A percentile compares a stretch with the other conserved stretches of the same genome.
These are phyloP conservation scores for Crocodylus rhombifer DNA, from an alignment of 2,797 vertebrate species.

Conservation along the genomic window DNA sequence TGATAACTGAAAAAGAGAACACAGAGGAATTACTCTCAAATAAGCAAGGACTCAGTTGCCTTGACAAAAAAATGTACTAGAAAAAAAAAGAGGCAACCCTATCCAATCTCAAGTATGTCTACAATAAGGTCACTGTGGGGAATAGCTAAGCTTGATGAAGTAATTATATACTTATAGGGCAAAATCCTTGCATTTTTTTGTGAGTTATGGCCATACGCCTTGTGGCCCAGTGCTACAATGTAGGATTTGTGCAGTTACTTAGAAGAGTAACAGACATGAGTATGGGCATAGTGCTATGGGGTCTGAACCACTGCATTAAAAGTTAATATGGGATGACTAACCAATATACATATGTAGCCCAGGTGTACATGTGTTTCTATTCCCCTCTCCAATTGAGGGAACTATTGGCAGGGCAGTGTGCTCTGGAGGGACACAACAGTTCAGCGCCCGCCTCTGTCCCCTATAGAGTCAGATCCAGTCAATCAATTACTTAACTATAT, in stretches of 20 bases:
- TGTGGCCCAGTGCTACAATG: not conserved
- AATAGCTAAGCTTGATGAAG: not conserved
- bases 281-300: not conserved
- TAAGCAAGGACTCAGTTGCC: not conserved
- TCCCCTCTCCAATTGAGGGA: no score
- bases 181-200: not conserved
- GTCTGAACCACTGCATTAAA: not conserved
- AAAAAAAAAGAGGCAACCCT: not conserved
- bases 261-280: not conserved
- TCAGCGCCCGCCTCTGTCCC: no score
- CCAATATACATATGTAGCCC: no score
- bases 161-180: not conserved
- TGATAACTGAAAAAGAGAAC: not conserved
- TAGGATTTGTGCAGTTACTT: fast-evolving
- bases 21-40: not conserved
- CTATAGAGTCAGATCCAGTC: no score
- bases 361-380: no score
- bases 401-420: no score
- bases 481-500: no score
- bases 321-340: not conserved
- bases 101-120: not conserved
- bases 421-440: no score
- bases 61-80: not conserved
- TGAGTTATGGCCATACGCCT: not conserved
- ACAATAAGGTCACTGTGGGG: not conserved